These are phyloP conservation scores for Mallotus villosus DNA, from an alignment of 2,797 vertebrate genomes.

Conservation along the genomic window DNA sequence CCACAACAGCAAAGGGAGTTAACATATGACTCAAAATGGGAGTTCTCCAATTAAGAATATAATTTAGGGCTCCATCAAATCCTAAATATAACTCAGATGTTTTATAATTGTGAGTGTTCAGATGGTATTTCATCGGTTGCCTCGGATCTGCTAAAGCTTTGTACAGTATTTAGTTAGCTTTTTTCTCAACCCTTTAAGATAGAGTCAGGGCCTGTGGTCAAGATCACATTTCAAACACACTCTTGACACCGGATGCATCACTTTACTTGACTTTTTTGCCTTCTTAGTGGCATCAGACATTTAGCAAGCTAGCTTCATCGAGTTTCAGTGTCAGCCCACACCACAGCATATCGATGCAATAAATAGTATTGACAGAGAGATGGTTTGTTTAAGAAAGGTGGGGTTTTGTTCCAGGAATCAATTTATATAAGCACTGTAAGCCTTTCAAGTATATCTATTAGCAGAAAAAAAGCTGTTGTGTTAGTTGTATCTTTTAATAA, in stretches of 20 bases:
- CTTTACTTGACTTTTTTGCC: slow-evolving; percentile 32
- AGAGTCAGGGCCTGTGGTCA: slow-evolving; percentile 47
- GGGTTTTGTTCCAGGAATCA: neutral
- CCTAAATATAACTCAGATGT: neutral
- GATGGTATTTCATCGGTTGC: neutral
- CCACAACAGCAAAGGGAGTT: neutral
- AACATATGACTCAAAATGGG: too few relatives aligned
- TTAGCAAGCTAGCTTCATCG: neutral
- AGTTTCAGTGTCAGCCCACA: neutral
- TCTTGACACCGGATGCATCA: slow-evolving; percentile 48
- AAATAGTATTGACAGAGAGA: neutral
- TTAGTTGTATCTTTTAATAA: neutral
- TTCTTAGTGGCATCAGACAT: slow-evolving; percentile 14
- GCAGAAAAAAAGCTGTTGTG: neutral
- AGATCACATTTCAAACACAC: slow-evolving; percentile 62
- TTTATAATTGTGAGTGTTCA: neutral
- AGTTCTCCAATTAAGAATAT: neutral
- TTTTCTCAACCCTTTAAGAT: slow-evolving; percentile 38
- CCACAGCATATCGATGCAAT: neutral
- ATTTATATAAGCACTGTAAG: neutral
- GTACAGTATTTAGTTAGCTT: slow-evolving; percentile 55
- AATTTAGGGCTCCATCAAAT: neutral
- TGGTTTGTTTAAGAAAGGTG: neutral
- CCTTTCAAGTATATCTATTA: neutral
- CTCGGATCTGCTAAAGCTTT: slow-evolving; percentile 45